Evolutionary conservation across 2,113 vertebrate species (phyloP), one percentile per base, ranked within the genome.

Genomic region (Chaetodon auriga): DNA sequence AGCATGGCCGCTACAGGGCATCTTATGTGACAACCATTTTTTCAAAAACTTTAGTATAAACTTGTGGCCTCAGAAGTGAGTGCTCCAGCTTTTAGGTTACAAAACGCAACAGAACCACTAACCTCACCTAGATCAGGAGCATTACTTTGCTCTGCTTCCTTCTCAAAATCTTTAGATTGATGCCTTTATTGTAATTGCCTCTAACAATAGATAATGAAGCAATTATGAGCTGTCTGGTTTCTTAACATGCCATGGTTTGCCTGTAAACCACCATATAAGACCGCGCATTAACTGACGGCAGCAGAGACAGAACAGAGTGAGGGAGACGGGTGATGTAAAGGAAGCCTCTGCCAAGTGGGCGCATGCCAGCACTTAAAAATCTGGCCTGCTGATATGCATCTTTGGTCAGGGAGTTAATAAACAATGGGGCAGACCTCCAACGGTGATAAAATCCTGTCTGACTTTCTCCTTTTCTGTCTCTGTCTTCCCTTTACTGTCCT

Each of bases 311-410:
- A 65, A 63, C 70, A 76, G 71, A 73, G 71, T 6, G 68, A 65
- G 45, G 49, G 63, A 57, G 70, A 43, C 4, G 14, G 13, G n/a
- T 49, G 65, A 66, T 68, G 45, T 16, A 19, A 73, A 63, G 41
- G 30, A 53, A 21, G 38, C 43, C 23, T 53, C 53, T 78, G 82
- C 83, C 78, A 83, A 74, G 79, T 84, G 85, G 75, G 83, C 43
- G 45, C 60, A 76, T 75, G 78, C 85, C 87, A 90, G 64, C 69
- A 35, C 75, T 70, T 63, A 66, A 76, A 69, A 80, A 69, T 76
- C 55, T 79, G 69, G 62, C 70, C 63, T 53, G 51, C 76, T 82
- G 71, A 75, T 81, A 60, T 21, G 69, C 58, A 25, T 72, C 75
- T 81, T 78, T 68, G 79, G 68, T 80, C 61, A 55, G 78, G 63